Conservation (phyloP, 2,888 invertebrate genomes). For the Terebella lapidaria region DNA sequence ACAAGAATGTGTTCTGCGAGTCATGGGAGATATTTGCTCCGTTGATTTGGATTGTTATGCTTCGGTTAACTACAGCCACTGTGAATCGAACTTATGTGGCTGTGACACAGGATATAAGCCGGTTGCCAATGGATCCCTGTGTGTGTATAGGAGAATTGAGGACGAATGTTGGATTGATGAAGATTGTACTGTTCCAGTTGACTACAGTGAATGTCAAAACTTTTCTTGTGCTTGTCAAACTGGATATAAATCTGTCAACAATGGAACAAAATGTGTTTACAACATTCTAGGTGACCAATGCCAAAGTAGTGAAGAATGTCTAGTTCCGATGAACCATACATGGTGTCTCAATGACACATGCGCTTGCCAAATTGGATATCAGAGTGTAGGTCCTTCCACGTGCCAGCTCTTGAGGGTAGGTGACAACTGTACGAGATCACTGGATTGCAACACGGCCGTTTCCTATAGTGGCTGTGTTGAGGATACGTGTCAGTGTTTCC, state of each 20-base stretch:
- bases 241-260: background rate
- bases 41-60: background rate
- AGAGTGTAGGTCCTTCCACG: no score
- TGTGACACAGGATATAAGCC: background rate
- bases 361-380: background rate
- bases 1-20: background rate
- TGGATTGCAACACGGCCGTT: background rate
- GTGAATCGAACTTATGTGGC: background rate
- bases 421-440: background rate
- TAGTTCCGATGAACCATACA: background rate
- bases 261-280: background rate
- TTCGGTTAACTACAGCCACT: background rate
- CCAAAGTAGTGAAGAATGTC: background rate
- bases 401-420: background rate
- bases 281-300: background rate
- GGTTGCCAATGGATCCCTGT: background rate
- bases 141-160: background rate
- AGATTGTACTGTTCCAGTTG: background rate
- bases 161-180: background rate
- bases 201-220: background rate
- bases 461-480: background rate
- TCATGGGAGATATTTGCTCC: background rate
- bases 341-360: background rate
- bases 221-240: background rate
- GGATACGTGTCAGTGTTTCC: background rate